These are phyloP conservation scores for Oscheius onirici DNA, from an alignment of 2,888 invertebrate genomes.

Conservation along the genomic window DNA sequence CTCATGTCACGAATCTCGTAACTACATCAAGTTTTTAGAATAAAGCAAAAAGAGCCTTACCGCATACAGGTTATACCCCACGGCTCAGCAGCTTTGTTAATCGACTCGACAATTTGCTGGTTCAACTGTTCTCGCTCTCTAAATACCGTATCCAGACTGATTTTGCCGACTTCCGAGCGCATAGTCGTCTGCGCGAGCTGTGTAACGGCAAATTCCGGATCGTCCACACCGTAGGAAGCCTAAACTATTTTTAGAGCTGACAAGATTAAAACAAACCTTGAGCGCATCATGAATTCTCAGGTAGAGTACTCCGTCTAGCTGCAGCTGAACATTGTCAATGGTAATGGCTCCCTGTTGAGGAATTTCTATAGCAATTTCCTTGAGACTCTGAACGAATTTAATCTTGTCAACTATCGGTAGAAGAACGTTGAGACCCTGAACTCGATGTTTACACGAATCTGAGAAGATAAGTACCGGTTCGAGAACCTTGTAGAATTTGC, in stretches of 20 bases:
- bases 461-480: no score
- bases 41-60: conserved; percentile 76
- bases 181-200: conserved; percentile 99
- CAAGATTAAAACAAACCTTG: conserved; percentile 73
- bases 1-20: conserved; percentile 82
- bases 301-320: conserved; percentile 96
- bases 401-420: conserved; percentile 90
- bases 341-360: conserved; percentile 95
- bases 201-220: conserved; percentile 98
- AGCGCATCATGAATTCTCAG: conserved; percentile 92
- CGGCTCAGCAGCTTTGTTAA: conserved; percentile 96
- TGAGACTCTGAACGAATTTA: conserved; percentile 96
- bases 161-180: conserved; percentile 98
- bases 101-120: conserved; percentile 90
- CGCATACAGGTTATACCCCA: conserved; percentile 97
- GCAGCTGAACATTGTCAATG: conserved; percentile 93
- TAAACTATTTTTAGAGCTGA: conserved; percentile 21
- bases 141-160: conserved; percentile 94
- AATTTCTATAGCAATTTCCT: conserved; percentile 98
- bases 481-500: conserved; percentile 90
- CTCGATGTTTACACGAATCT: no score
- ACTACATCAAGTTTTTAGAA: no score
- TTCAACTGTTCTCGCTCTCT: conserved; percentile 92
- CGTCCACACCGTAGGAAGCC: conserved; percentile 97
- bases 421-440: conserved; percentile 86